Percentiles rank a stretch among this genome's conserved stretches.
These are phyloP conservation scores for Lutraria lutraria DNA, from an alignment of 2,888 invertebrate genomes.

Conservation along the genomic window DNA sequence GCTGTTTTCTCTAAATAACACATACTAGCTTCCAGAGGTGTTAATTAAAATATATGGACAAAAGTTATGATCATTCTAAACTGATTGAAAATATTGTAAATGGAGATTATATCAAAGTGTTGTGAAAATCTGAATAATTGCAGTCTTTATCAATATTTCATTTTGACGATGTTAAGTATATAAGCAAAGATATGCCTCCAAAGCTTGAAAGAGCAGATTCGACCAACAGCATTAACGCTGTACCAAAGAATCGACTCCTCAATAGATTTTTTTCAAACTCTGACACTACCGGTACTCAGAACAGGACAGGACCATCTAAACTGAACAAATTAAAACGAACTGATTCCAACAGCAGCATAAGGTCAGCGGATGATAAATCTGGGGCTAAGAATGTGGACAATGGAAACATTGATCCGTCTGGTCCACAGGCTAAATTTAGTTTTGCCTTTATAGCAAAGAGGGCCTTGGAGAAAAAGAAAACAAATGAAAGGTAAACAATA, in stretches of 20 bases:
- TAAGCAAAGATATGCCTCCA: not conserved
- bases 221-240: conserved; percentile 13
- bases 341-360: conserved; percentile 25
- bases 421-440: conserved; percentile 35
- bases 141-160: not conserved
- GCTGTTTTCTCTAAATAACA: too few species aligned
- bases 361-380: not conserved
- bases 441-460: conserved; percentile 63
- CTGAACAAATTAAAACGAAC: conserved; percentile 17
- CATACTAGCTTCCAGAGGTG: too few species aligned
- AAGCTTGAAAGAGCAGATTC: conserved; percentile 27
- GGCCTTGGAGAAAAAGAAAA: conserved; percentile 61
- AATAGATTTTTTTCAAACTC: not conserved
- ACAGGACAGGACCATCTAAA: not conserved
- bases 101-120: not conserved
- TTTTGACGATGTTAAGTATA: not conserved
- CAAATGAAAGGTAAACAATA: conserved; percentile 56
- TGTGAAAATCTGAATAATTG: not conserved
- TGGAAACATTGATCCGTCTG: not conserved
- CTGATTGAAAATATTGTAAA: not conserved
- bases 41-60: too few species aligned
- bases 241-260: not conserved
- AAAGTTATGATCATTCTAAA: not conserved
- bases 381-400: conserved; percentile 19
- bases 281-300: not conserved